Conservation (phyloP, 2,888 invertebrate genomes). For the Autographa pulchrina region DNA sequence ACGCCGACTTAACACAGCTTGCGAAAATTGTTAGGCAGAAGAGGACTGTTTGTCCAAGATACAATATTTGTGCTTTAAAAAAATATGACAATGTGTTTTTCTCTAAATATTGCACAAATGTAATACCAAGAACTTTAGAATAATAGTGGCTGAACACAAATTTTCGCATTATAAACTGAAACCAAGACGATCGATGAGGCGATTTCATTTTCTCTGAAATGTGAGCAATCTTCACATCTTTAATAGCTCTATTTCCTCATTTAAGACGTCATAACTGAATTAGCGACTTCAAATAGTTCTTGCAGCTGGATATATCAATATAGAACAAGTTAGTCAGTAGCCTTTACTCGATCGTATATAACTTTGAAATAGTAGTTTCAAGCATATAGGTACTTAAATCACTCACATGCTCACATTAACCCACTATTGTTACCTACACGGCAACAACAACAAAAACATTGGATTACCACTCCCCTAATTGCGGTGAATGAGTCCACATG, state of each 20-base stretch:
- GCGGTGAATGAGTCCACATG: constrained; percentile 51
- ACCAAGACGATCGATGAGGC: neutral
- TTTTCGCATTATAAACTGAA: neutral
- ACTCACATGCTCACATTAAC: neutral
- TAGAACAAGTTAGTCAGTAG: neutral
- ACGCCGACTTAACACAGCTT: no score
- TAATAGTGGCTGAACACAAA: neutral
- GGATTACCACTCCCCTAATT: constrained; percentile 63
- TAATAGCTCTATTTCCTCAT: neutral
- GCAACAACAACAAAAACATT: constrained; percentile 52
- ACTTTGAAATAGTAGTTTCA: neutral
- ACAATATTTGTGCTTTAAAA: no score
- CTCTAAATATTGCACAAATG: no score
- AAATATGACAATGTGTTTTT: no score
- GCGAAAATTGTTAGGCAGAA: no score
- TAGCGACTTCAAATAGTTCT: neutral
- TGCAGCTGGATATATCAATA: neutral
- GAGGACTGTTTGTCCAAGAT: no score
- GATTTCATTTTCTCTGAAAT: constrained; percentile 4
- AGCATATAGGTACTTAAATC: neutral
- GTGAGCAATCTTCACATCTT: neutral
- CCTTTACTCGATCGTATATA: neutral
- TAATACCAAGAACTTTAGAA: neutral
- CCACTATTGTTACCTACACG: constrained; percentile 23
- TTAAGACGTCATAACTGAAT: neutral